Evolutionary conservation across 2,888 invertebrate species (phyloP).

Genomic region (Mylabris sibirica): DNA sequence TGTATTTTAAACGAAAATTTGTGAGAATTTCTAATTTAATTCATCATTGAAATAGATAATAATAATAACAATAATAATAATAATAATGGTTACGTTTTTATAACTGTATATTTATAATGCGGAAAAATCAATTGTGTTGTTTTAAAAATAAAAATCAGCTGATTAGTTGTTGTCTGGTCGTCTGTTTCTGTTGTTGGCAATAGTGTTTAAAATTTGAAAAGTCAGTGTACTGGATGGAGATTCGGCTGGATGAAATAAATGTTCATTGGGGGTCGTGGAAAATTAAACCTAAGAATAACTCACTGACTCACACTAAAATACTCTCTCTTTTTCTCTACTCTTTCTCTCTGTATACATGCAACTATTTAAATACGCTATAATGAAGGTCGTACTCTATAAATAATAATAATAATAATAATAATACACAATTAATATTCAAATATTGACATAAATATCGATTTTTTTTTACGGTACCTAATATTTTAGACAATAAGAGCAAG

Average conservation of each 20-base stretch:
- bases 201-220: not conserved
- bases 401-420: not conserved
- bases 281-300: not conserved
- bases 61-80: too few species aligned
- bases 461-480: too few species aligned
- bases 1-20: not conserved
- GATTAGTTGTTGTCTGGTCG: not conserved
- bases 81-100: not conserved
- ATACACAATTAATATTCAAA: not conserved
- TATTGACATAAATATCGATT: not conserved
- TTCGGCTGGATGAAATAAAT: not conserved
- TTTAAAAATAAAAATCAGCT: slow-evolving; percentile 6
- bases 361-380: not conserved
- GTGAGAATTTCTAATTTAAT: not conserved
- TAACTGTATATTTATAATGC: not conserved
- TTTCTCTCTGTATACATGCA: not conserved
- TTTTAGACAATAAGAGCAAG: too few species aligned
- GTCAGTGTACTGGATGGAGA: not conserved
- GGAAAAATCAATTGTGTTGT: not conserved
- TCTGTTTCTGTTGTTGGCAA: too few species aligned
- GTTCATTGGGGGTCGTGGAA: slow-evolving; percentile 13
- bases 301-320: not conserved
- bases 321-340: not conserved
- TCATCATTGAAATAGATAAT: not conserved
- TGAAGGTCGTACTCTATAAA: slow-evolving; percentile 8